Conservation (phyloP, 2,113 vertebrate genomes). For the Pelmatolapia mariae region DNA sequence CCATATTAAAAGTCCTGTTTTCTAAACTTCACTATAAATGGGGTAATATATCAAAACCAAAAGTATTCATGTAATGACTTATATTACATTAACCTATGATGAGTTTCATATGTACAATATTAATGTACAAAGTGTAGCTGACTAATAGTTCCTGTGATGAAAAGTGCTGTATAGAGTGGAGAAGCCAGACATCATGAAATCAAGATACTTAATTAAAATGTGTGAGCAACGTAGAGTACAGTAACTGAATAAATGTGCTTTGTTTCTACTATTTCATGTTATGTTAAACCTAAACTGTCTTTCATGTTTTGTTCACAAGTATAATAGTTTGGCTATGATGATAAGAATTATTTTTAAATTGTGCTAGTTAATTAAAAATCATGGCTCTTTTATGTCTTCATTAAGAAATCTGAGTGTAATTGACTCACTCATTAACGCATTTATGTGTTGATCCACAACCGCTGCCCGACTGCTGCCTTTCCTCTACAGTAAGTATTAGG, state of each 20-base stretch:
- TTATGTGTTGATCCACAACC: not conserved
- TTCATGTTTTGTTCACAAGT: not conserved
- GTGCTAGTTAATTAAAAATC: not conserved
- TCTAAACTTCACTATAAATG: not conserved
- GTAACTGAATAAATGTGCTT: not conserved
- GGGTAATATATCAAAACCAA: not conserved
- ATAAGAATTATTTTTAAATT: not conserved
- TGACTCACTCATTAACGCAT: not conserved
- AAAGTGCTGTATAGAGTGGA: not conserved
- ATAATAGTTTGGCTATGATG: not conserved
- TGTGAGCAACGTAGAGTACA: not conserved
- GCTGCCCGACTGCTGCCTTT: not conserved
- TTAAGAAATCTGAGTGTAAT: not conserved
- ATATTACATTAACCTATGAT: not conserved
- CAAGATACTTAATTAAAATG: not conserved
- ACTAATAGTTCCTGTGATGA: not conserved
- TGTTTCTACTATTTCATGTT: not conserved
- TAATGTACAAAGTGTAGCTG: not conserved
- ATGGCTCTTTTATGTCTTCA: not conserved
- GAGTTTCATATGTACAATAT: not conserved
- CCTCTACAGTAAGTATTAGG: not conserved
- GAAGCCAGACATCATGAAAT: not conserved
- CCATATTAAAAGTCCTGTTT: not conserved
- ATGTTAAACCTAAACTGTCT: not conserved
- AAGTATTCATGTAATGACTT: not conserved